Conservation (phyloP, 1,140 invertebrate genomes). For the Diorhabda elongata region DNA sequence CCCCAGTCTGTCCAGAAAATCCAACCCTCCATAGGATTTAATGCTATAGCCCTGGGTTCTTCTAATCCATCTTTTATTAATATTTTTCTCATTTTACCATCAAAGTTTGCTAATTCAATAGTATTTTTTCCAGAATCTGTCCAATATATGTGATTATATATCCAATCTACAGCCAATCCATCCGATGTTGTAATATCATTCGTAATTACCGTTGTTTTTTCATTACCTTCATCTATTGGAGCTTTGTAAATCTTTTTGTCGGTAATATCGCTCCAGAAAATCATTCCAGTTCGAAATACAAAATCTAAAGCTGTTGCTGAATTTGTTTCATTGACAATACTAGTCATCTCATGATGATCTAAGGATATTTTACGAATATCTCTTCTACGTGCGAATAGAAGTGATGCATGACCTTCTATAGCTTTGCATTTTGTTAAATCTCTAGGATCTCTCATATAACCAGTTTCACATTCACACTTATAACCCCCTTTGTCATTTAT, state of each 20-base stretch:
- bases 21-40: constrained; percentile 94
- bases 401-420: constrained; percentile 76
- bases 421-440: constrained; percentile 83
- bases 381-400: constrained; percentile 76
- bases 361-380: constrained; percentile 88
- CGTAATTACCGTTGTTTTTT: constrained; percentile 74
- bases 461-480: constrained; percentile 86
- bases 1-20: constrained; percentile 99
- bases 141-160: constrained; percentile 95
- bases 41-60: constrained; percentile 90
- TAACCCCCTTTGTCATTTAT: constrained; percentile 85
- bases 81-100: constrained; percentile 84
- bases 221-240: constrained; percentile 84
- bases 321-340: constrained; percentile 81
- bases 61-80: constrained; percentile 79
- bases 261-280: constrained; percentile 92
- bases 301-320: constrained; percentile 85
- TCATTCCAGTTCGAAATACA: constrained; percentile 83
- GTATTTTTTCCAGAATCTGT: constrained; percentile 88
- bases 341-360: constrained; percentile 86
- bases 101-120: constrained; percentile 84
- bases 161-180: constrained; percentile 94
- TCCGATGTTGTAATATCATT: constrained; percentile 84
- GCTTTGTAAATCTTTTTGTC: constrained; percentile 89
- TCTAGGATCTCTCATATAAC: constrained; percentile 81